Percentiles rank a stretch among this genome's conserved stretches.
These are phyloP conservation scores for Tetragonula clypearis DNA, from an alignment of 1,140 invertebrate species.

Conservation along the genomic window DNA sequence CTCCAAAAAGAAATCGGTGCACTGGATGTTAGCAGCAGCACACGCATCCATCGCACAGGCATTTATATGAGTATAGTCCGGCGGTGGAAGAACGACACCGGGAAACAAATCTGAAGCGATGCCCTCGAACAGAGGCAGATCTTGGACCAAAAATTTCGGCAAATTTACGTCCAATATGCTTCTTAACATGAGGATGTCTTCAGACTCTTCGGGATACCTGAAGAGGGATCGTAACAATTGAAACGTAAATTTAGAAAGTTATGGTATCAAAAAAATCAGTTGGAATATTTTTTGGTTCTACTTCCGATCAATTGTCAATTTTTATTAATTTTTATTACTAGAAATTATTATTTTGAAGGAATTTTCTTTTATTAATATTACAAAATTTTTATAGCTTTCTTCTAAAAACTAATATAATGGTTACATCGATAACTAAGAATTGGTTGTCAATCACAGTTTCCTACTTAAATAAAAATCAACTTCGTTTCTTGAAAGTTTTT, in stretches of 20 bases:
- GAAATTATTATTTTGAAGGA: too few species aligned
- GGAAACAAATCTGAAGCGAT: conserved; percentile 97
- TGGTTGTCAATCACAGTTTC: too few species aligned
- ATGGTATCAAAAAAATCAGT: not conserved
- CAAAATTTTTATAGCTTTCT: too few species aligned
- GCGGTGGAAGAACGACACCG: conserved; percentile 88
- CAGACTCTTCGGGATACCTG: conserved; percentile 92
- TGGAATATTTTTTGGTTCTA: too few species aligned
- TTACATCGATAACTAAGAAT: too few species aligned
- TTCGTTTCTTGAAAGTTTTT: not conserved
- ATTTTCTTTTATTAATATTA: too few species aligned
- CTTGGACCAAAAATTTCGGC: conserved; percentile 94
- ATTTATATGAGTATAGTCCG: conserved; percentile 85
- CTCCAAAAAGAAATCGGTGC: conserved; percentile 92
- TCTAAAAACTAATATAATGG: too few species aligned
- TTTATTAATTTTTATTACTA: too few species aligned
- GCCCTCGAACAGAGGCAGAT: conserved; percentile 92
- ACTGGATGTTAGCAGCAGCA: conserved; percentile 90
- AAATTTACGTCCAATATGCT: conserved; percentile 97
- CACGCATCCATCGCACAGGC: conserved; percentile 86
- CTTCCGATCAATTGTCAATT: too few species aligned
- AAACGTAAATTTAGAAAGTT: not conserved
- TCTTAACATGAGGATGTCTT: conserved; percentile 91
- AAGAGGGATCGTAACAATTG: conserved; percentile 77
- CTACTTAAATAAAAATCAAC: too few species aligned